Evolutionary conservation across 2,888 invertebrate genomes (phyloP).

Genomic region (Lagria hirta): DNA sequence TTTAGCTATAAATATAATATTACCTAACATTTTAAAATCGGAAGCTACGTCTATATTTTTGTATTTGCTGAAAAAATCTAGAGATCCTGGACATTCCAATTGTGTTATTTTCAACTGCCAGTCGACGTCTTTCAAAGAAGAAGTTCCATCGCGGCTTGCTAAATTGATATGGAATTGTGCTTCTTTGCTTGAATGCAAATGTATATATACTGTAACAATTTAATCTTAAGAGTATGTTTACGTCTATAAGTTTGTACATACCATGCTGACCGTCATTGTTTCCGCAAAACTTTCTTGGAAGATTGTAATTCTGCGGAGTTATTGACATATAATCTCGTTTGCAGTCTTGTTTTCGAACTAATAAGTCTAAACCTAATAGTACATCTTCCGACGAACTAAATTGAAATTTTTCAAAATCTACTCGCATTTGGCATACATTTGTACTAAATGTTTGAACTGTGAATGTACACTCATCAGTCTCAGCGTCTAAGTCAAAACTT

Average conservation of each 20-base stretch:
- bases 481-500: slow-evolving; percentile 49
- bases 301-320: slow-evolving; percentile 56
- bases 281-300: slow-evolving; percentile 61
- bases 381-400: slow-evolving; percentile 45
- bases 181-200: slow-evolving; percentile 36
- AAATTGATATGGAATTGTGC: slow-evolving; percentile 37
- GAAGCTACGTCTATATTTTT: slow-evolving; percentile 20
- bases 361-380: too few relatives aligned
- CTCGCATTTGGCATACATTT: slow-evolving; percentile 62
- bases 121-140: slow-evolving; percentile 20
- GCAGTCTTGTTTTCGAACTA: too few relatives aligned
- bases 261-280: slow-evolving; percentile 65
- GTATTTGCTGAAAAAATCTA: slow-evolving; percentile 21
- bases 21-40: slow-evolving; percentile 33
- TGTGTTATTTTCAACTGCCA: slow-evolving; percentile 50
- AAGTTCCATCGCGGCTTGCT: slow-evolving; percentile 57
- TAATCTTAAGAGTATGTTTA: slow-evolving; percentile 39
- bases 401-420: slow-evolving; percentile 54
- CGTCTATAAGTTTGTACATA: slow-evolving; percentile 47
- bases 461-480: slow-evolving; percentile 58
- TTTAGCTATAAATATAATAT: neutral
- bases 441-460: slow-evolving; percentile 61
- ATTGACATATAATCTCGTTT: slow-evolving; percentile 59
- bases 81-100: slow-evolving; percentile 46
- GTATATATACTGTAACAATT: slow-evolving; percentile 46